Percentiles rank a stretch among this genome's conserved stretches.
Evolutionary conservation across 30 jellyfish, hydroid and myxozoan genomes (phyloP).

Genomic region (Pseudorhiza aurosa): DNA sequence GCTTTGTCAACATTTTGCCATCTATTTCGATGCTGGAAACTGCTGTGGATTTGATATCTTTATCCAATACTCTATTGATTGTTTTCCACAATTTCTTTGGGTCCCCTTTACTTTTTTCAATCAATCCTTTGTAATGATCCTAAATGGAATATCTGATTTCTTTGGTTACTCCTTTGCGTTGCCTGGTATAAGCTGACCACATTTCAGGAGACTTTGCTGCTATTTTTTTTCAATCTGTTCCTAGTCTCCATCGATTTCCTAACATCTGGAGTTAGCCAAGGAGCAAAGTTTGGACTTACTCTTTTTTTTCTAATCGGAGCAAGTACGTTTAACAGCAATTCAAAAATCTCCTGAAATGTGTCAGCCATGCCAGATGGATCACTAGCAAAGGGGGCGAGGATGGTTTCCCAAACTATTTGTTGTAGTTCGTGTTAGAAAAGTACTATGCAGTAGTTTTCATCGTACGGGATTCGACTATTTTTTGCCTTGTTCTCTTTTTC

Average conservation of each 20-base stretch:
- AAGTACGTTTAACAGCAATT: constrained; percentile 41
- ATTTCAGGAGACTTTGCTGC: constrained; percentile 55
- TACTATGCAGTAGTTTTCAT: constrained; percentile 20
- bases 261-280: constrained; percentile 59
- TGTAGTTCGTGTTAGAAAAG: constrained; percentile 28
- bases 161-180: constrained; percentile 33
- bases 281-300: constrained; percentile 51
- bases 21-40: constrained; percentile 29
- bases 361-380: constrained; percentile 39
- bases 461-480: constrained; percentile 29
- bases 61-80: constrained; percentile 45
- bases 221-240: constrained; percentile 47
- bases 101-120: constrained; percentile 46
- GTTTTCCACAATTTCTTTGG: constrained; percentile 56
- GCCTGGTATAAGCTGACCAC: constrained; percentile 57
- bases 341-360: constrained; percentile 44
- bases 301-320: constrained; percentile 61
- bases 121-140: constrained; percentile 42
- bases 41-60: constrained; percentile 37
- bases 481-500: neutral
- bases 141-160: constrained; percentile 22
- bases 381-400: constrained; percentile 25
- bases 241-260: constrained; percentile 58
- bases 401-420: constrained; percentile 49
- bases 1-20: constrained; percentile 58